Evolutionary conservation across 2,797 vertebrate genomes (phyloP), one percentile per base, ranked within the genome.

Genomic region (Enteromius afrohamiltoni): DNA sequence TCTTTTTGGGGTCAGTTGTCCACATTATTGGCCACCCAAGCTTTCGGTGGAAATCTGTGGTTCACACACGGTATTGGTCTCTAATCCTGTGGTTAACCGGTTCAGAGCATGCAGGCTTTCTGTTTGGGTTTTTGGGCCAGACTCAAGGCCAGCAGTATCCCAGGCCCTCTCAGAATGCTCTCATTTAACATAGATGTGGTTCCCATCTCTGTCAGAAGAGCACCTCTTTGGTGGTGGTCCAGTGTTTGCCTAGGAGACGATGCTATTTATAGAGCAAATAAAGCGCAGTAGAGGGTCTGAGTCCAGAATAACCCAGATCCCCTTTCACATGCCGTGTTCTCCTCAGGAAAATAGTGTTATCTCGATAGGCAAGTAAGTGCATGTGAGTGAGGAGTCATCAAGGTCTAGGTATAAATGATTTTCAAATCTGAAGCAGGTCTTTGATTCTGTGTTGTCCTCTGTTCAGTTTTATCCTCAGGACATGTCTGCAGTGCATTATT

Each of bases 241-340:
- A 79, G 37, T 42, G 23, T 64, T 70, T 78, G 17, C 64, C 85
- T 74, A 34, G 65, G 73, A 83, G 78, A 87, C 60, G 14, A 79
- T 67, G 71, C 69, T 76, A 79, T 85, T 87, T 76, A 84, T 83
- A 88, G 79, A 89, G 69, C 62, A 86, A 88, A 83, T 79, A 79
- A 80, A 70, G 47, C 17, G 8, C 58, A 23, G 55, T 49, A n/a
- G 47, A 82, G 37, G 69, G 16, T 31, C 49, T 34, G 49, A 68
- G 77, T 65, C 80, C 71, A 83, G 79, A 88, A 85, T 86, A 84
- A 84, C 79, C 55, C 42, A 45, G 75, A 76, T 82, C 80, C 71
- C 64, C 80, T 83, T 87, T 77, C 81, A 60, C 60, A 80, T 23
- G 7, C 3, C 21, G 14, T 21, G 53, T 53, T 68, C 62, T 64